Evolutionary conservation across 2,797 vertebrate genomes (phyloP).

Genomic region (Darevskia nairensis): DNA sequence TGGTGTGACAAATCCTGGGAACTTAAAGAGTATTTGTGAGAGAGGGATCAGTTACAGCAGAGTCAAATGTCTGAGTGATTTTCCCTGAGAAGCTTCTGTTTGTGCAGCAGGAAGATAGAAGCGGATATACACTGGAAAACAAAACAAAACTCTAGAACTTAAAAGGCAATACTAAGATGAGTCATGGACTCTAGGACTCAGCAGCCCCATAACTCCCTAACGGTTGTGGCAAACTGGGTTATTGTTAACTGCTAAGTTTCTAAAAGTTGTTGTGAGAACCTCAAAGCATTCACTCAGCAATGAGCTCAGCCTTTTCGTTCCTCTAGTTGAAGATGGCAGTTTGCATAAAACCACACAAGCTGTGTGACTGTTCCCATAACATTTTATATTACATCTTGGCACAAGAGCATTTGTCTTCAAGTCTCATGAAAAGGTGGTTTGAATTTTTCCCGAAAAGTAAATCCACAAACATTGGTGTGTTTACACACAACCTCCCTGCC

Average conservation of each 20-base stretch:
- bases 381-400: slow-evolving; percentile 39
- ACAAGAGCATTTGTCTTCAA: neutral
- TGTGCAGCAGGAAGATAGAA: neutral
- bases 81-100: neutral
- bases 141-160: neutral
- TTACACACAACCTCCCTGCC: neutral
- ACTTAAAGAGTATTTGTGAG: neutral
- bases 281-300: neutral
- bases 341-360: neutral
- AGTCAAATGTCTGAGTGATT: neutral
- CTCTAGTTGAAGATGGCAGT: neutral
- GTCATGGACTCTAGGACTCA: slow-evolving; percentile 14
- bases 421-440: neutral
- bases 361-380: slow-evolving; percentile 15
- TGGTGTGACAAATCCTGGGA: neutral
- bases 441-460: neutral
- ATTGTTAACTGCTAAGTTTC: neutral
- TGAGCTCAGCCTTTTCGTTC: neutral
- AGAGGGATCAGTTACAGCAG: neutral
- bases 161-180: neutral
- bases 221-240: neutral
- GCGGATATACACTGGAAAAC: neutral
- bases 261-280: neutral
- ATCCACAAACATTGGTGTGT: neutral
- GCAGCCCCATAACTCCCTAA: neutral